Evolutionary conservation across 2,797 vertebrate genomes (phyloP).

Genomic region (Eulemur rubriventer): DNA sequence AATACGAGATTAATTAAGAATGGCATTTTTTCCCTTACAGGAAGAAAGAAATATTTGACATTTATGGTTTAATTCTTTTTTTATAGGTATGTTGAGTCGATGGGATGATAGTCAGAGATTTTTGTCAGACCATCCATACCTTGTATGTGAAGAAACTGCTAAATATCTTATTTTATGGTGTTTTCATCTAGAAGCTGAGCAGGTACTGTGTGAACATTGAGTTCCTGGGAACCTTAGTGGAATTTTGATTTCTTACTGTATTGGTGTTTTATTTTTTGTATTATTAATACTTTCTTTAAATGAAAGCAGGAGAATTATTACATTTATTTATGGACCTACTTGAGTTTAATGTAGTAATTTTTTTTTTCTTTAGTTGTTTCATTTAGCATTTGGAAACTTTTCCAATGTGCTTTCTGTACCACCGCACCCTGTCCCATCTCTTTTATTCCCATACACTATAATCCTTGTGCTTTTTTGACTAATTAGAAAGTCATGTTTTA

Average conservation of each 20-base stretch:
- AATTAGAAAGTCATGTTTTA: slow-evolving; percentile 30
- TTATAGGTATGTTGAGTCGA: slow-evolving; percentile 94
- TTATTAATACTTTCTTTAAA: background rate
- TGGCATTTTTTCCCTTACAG: slow-evolving; percentile 20
- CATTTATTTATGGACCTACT: slow-evolving; percentile 41
- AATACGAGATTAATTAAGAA: background rate
- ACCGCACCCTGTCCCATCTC: background rate
- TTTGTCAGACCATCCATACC: slow-evolving; percentile 94
- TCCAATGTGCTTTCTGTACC: background rate
- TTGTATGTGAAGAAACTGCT: slow-evolving; percentile 96
- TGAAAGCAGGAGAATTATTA: slow-evolving; percentile 16
- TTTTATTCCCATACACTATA: background rate
- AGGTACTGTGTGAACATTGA: slow-evolving; percentile 86
- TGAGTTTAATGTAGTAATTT: background rate
- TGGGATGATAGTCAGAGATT: slow-evolving; percentile 99
- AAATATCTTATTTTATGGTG: slow-evolving; percentile 97
- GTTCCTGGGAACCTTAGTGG: slow-evolving; percentile 31
- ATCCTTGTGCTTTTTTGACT: background rate
- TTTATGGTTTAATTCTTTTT: slow-evolving; percentile 51
- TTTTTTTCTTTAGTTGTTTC: background rate
- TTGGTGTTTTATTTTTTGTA: background rate
- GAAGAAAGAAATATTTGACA: slow-evolving; percentile 33
- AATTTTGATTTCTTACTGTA: slow-evolving; percentile 26
- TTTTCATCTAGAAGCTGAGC: slow-evolving; percentile 95
- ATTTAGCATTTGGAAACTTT: background rate